Conservation (phyloP, 2,888 invertebrate genomes). For the Scaptomyza cyrtandrae region DNA sequence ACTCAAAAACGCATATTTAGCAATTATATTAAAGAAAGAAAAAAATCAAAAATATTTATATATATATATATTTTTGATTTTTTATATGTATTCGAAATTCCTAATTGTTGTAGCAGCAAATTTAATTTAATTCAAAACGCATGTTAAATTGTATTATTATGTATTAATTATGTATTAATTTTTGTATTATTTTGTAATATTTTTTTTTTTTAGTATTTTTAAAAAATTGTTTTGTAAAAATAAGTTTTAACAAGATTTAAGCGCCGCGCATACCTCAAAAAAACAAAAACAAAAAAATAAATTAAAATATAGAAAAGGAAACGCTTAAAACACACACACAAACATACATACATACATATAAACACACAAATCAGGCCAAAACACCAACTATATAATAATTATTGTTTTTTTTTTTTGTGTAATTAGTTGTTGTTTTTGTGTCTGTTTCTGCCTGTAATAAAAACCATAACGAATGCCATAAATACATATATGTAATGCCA, state of each 20-base stretch:
- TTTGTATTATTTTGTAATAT: slow-evolving; percentile 46
- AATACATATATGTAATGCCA: slow-evolving; percentile 65
- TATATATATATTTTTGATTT: slow-evolving; percentile 2
- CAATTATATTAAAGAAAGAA: too few species aligned
- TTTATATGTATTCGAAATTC: slow-evolving; percentile 53
- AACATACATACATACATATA: slow-evolving; percentile 13
- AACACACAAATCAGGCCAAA: slow-evolving; percentile 25
- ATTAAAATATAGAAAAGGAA: slow-evolving; percentile 27
- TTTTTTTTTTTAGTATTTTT: slow-evolving; percentile 34
- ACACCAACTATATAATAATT: slow-evolving; percentile 2
- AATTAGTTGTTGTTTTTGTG: slow-evolving; percentile 38
- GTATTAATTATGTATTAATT: slow-evolving; percentile 18
- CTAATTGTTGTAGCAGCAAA: slow-evolving; percentile 76
- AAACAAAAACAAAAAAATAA: slow-evolving; percentile 4
- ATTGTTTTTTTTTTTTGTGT: slow-evolving; percentile 33
- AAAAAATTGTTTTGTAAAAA: slow-evolving; percentile 13
- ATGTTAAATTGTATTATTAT: slow-evolving; percentile 47
- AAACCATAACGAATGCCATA: slow-evolving; percentile 61
- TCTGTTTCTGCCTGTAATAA: slow-evolving; percentile 22
- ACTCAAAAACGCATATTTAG: too few species aligned
- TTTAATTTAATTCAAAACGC: slow-evolving; percentile 52
- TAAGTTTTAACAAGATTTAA: slow-evolving; percentile 25
- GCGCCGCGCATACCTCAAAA: slow-evolving; percentile 52
- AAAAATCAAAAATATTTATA: background rate
- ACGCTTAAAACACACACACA: slow-evolving; percentile 42